A percentile compares a stretch with the other conserved stretches of the same genome.
Evolutionary conservation across 2,797 vertebrate genomes (phyloP).

Genomic region (Pelochelys cantorii): DNA sequence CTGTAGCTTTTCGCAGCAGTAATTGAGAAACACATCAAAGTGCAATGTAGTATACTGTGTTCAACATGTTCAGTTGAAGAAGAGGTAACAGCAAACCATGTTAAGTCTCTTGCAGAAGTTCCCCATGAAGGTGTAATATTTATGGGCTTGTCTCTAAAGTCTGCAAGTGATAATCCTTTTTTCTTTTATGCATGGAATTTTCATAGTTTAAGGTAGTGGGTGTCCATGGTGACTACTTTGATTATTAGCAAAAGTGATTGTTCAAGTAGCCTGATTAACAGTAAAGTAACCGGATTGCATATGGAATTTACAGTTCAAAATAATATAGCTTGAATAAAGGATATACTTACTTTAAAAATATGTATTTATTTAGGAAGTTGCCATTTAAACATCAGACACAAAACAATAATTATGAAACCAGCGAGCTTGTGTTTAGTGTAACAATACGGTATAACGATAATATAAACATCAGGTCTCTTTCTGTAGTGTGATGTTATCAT

Average conservation of each 20-base stretch:
- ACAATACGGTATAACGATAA: background rate
- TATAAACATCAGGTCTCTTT: background rate
- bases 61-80: background rate
- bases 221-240: background rate
- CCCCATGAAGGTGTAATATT: background rate
- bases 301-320: background rate
- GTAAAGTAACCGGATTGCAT: background rate
- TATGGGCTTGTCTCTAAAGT: background rate
- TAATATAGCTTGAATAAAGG: background rate
- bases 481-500: background rate
- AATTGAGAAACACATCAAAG: accelerated
- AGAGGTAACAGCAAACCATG: background rate
- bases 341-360: background rate
- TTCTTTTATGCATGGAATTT: background rate
- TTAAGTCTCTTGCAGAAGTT: background rate
- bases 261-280: background rate
- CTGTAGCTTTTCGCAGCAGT: background rate
- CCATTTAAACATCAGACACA: background rate
- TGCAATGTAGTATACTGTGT: background rate
- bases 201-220: background rate
- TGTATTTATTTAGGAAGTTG: background rate
- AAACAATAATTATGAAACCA: background rate
- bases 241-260: background rate
- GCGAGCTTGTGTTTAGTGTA: background rate
- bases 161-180: background rate